Evolutionary conservation across 2,888 invertebrate species (phyloP), one percentile per base, ranked within the genome.

Genomic region (Alloscopus bannaensis): DNA sequence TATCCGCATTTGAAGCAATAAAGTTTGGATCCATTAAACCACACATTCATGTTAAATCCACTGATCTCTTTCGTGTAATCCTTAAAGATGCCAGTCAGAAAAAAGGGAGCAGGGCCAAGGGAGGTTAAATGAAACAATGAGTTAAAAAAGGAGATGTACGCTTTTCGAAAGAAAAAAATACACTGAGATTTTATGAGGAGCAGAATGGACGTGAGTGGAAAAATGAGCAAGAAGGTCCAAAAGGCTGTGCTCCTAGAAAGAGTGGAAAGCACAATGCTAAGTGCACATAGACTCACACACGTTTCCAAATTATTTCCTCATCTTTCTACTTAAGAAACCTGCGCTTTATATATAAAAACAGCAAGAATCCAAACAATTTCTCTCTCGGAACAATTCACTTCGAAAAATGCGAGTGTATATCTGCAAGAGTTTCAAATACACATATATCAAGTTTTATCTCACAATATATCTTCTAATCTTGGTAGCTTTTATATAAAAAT

Each of bases 41-140:
- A 22, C 20, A 22, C 8, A 52, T 22, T 24, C 24, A 3, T 13
- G 47, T 55, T 26, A 55, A 26, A 55, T 55, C 24, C 28, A 28
- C 2, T 55, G 28, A 50, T 50, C 50, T 50, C 42, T 13, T 18
- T 42, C 50, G 18, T 47, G 52, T 55, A 26, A 22, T 52, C 55
- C n/a, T 29, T 59, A 59, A 59, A 59, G 62, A 62, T 40, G 40
- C 22, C 16, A 62, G 22, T 13, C 31, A 18, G n/a, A n/a, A n/a
- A n/a, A n/a, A n/a, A n/a, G 6, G 16, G 22, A 40, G 22, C 20
- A 60, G 13, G 40, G 2, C 42, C 40, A 42, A 42, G 42, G n/a
- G n/a, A 62, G 62, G 62, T 42, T 62, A 62, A 62, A 40, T 42
- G 40, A 42, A 62, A 40, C 62, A 62, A 42, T 42, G 60, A 36